phyloP scores from a whole-genome alignment of 1,140 invertebrate species.

The Drosophila ficusphila region DNA sequence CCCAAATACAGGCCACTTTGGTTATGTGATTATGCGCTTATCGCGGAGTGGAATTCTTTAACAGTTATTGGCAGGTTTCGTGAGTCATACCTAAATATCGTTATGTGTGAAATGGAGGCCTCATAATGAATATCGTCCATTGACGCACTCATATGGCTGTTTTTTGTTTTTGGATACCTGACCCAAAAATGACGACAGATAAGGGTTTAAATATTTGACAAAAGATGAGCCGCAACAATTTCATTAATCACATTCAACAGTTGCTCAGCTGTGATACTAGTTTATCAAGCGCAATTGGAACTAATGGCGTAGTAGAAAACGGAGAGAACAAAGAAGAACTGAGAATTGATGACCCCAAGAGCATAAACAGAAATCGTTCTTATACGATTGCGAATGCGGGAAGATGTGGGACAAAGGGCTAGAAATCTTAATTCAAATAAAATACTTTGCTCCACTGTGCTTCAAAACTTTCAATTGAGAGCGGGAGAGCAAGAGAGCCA shows the following conservation, averaged over 20 bases:
- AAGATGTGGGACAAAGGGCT: constrained; percentile 10
- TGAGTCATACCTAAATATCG: constrained; percentile 53
- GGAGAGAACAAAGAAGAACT: constrained; percentile 53
- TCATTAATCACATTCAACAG: constrained; percentile 30
- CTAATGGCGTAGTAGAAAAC: constrained; percentile 44
- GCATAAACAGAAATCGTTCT: constrained; percentile 25
- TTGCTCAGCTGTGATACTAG: constrained; percentile 20
- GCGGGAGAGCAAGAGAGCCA: constrained; percentile 8
- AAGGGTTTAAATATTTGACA: constrained; percentile 15
- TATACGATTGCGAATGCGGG: constrained; percentile 27
- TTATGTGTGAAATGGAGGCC: constrained; percentile 38
- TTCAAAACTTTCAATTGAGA: constrained; percentile 15
- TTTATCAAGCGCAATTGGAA: constrained; percentile 31
- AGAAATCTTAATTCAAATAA: constrained; percentile 1
- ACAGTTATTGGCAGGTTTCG: constrained; percentile 5
- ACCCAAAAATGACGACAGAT: constrained; percentile 21
- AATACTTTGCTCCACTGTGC: constrained; percentile 47
- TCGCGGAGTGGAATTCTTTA: constrained; percentile 42
- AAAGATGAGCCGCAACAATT: neutral
- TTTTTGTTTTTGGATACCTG: constrained; percentile 9
- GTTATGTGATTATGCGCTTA: constrained; percentile 54
- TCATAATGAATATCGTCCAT: constrained; percentile 38
- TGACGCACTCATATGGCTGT: neutral
- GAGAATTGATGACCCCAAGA: constrained; percentile 59
- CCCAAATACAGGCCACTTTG: constrained; percentile 4